Percentiles rank a stretch among this genome's conserved stretches.
Conservation (phyloP, 2,113 vertebrate species). For the Otocyon megalotis region DNA sequence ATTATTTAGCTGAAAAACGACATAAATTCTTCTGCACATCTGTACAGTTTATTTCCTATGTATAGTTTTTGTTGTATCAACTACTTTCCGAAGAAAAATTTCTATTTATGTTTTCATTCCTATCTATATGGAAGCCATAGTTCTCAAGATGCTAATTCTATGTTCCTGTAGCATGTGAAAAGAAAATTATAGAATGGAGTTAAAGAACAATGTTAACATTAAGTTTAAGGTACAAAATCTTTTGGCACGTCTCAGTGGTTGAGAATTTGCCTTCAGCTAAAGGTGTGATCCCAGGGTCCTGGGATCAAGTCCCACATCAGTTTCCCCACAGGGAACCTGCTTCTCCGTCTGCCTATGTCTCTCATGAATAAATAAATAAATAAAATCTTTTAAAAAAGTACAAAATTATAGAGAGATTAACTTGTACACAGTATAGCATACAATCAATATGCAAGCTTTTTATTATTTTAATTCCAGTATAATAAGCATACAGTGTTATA, state of each 20-base stretch:
- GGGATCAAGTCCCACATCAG: too few relatives aligned
- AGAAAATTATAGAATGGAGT: neutral
- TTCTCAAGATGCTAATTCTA: neutral
- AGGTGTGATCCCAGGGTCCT: too few relatives aligned
- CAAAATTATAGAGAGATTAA: neutral
- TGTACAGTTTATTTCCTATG: neutral
- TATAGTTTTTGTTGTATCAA: neutral
- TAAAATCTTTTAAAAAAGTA: too few relatives aligned
- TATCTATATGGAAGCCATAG: neutral
- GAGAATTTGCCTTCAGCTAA: too few relatives aligned
- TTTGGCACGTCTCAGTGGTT: too few relatives aligned
- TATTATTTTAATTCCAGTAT: neutral
- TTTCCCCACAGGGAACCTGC: too few relatives aligned
- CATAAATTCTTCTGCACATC: neutral
- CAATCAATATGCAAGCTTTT: neutral
- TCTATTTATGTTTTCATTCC: neutral
- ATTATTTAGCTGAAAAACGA: neutral
- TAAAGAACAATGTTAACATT: neutral
- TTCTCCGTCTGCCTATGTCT: too few relatives aligned
- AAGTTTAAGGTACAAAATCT: neutral
- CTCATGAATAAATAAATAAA: too few relatives aligned
- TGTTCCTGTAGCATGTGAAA: neutral
- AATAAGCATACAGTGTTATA: neutral
- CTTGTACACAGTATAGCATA: neutral
- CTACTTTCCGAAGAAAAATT: neutral